Percentiles rank a stretch among this genome's conserved stretches.
Conservation (phyloP, 2,888 invertebrate species). For the Macrophya annulata region DNA sequence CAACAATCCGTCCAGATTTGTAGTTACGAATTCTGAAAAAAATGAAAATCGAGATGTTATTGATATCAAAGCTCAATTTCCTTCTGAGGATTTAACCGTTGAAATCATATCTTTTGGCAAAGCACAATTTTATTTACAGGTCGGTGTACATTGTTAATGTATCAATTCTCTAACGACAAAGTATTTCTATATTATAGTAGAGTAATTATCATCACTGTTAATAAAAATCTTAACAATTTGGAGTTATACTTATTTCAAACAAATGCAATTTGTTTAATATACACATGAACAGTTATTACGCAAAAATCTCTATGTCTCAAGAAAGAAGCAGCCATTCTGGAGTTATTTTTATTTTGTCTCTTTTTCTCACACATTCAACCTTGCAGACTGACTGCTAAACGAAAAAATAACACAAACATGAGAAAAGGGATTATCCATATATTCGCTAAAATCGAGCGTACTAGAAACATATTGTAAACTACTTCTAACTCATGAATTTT, state of each 20-base stretch:
- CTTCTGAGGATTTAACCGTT: conserved; percentile 83
- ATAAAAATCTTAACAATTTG: background rate
- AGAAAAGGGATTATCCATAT: too few relatives aligned
- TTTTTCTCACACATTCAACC: background rate
- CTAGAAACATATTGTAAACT: background rate
- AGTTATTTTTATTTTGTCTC: background rate
- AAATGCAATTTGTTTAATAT: background rate
- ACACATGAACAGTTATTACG: background rate
- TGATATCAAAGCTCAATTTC: conserved; percentile 85
- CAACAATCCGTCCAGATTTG: conserved; percentile 85
- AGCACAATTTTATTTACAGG: conserved; percentile 29
- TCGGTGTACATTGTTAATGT: background rate
- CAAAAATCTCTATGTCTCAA: background rate
- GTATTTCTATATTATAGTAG: background rate
- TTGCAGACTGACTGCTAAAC: background rate
- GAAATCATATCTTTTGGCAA: conserved; percentile 82
- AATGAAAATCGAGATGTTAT: conserved; percentile 79
- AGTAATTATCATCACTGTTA: background rate
- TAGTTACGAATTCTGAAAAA: conserved; percentile 82
- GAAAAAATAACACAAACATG: background rate
- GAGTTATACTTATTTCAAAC: background rate
- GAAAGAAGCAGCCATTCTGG: background rate
- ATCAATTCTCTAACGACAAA: background rate
- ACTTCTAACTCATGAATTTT: background rate
- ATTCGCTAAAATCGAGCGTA: background rate